A percentile compares a stretch with the other conserved stretches of the same genome.
These are phyloP conservation scores for Sinosuthora webbiana DNA, from an alignment of 2,113 vertebrate genomes.

Conservation along the genomic window DNA sequence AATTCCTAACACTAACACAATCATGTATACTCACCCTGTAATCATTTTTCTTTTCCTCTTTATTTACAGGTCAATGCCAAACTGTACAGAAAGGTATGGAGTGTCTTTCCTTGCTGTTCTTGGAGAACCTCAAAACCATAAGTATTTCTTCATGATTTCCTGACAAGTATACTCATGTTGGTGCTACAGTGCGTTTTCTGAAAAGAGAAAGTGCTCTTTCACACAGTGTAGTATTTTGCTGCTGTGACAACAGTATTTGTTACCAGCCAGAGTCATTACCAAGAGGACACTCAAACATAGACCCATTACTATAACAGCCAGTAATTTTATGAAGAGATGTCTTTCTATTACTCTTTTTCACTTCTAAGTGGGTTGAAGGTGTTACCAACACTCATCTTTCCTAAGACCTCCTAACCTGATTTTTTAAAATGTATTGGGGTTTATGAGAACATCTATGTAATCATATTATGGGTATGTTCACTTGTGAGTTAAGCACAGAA, in stretches of 20 bases:
- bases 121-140: neutral
- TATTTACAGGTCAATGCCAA: conserved; percentile 81
- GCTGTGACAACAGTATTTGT: neutral
- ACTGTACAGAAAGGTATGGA: conserved; percentile 77
- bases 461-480: neutral
- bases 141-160: conserved; percentile 20
- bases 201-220: neutral
- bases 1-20: neutral
- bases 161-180: neutral
- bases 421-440: neutral
- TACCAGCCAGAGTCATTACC: neutral
- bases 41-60: neutral
- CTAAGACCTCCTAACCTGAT: neutral
- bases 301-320: neutral
- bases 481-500: neutral
- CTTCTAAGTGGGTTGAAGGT: neutral
- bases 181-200: neutral
- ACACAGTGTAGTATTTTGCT: neutral
- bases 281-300: neutral
- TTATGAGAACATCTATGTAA: neutral
- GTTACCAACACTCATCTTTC: neutral
- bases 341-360: neutral
- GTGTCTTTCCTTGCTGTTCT: neutral
- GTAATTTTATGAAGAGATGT: neutral
- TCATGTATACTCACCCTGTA: neutral